phyloP scores from a whole-genome alignment of 2,113 vertebrate genomes.

The Capreolus pygargus region DNA sequence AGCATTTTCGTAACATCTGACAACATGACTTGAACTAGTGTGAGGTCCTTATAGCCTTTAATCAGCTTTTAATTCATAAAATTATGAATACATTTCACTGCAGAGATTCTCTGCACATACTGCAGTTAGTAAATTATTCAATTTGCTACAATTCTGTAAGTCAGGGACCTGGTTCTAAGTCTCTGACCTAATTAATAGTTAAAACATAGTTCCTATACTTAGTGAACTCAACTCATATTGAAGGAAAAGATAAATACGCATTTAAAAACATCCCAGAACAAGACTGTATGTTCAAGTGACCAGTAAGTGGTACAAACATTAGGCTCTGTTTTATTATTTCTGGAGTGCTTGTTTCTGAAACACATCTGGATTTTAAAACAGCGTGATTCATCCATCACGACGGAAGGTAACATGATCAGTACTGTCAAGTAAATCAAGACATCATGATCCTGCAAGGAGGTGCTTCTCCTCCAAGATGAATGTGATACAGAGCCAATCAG shows the following conservation, averaged over 20 bases:
- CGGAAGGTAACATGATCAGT: neutral
- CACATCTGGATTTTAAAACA: slow-evolving; percentile 7
- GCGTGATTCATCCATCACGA: neutral
- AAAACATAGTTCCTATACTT: neutral
- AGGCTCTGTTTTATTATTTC: neutral
- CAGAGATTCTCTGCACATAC: neutral
- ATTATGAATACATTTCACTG: neutral
- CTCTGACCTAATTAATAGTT: neutral
- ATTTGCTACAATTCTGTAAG: neutral
- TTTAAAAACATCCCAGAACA: neutral
- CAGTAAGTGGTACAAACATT: neutral
- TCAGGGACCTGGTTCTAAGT: neutral
- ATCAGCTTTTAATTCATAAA: neutral
- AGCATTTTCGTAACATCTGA: neutral
- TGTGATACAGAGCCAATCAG: rapidly evolving
- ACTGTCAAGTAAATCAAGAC: neutral
- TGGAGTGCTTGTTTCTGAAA: neutral
- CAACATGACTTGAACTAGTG: neutral
- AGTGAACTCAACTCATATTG: neutral
- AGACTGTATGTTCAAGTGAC: neutral
- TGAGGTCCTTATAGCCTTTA: neutral
- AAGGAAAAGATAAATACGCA: neutral
- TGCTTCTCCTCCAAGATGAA: neutral
- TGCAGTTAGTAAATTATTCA: neutral
- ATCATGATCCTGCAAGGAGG: neutral